Evolutionary conservation across 2,888 invertebrate species (phyloP).

Genomic region (Drosophila gaucha): DNA sequence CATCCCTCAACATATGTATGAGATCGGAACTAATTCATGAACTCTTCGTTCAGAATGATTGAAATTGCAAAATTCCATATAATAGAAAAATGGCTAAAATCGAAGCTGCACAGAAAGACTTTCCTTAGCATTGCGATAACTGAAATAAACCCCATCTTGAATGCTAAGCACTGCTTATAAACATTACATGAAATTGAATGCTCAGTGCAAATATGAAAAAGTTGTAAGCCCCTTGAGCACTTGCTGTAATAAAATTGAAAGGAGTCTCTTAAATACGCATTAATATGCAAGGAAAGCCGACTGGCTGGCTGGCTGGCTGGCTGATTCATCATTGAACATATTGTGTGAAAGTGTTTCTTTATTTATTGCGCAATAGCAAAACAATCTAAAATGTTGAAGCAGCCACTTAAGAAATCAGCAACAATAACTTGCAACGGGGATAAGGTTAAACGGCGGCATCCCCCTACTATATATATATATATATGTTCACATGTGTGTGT

Average conservation of each 20-base stretch:
- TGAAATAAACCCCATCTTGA: neutral
- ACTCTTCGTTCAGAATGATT: too few relatives aligned
- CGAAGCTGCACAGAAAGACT: too few relatives aligned
- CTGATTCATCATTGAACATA: conserved; percentile 53
- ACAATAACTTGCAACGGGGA: conserved; percentile 54
- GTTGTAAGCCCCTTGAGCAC: neutral
- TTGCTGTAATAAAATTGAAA: neutral
- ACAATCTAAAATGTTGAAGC: conserved; percentile 52
- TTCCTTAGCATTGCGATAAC: neutral
- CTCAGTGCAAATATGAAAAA: neutral
- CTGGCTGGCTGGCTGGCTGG: conserved; percentile 1
- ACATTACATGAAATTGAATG: neutral
- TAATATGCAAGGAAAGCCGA: conserved; percentile 41
- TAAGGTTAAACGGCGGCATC: conserved; percentile 37
- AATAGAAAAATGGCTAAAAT: neutral
- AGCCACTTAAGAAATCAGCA: conserved; percentile 72
- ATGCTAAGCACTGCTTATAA: neutral
- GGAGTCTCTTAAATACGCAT: conserved; percentile 30
- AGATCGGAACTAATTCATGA: too few relatives aligned
- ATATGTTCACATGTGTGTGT: neutral
- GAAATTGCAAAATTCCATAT: too few relatives aligned
- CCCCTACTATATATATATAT: neutral
- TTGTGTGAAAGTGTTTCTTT: conserved; percentile 51
- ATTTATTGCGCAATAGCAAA: conserved; percentile 55
- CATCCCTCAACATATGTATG: too few relatives aligned